phyloP scores from a whole-genome alignment of 1,140 invertebrate genomes.

The Drosophila virilis region DNA sequence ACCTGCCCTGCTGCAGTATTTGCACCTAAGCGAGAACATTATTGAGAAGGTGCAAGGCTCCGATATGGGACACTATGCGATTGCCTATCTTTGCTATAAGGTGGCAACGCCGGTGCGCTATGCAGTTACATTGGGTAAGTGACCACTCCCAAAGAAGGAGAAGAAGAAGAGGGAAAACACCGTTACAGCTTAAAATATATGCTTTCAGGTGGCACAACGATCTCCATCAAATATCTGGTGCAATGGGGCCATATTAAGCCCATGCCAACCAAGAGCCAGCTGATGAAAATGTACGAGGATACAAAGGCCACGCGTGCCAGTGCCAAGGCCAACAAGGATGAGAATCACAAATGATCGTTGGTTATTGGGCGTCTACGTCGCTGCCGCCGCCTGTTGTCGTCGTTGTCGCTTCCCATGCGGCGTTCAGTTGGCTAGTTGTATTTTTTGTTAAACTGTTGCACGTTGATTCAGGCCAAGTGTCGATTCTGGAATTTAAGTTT shows the following conservation, averaged over 20 bases:
- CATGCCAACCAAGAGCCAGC: conserved; percentile 85
- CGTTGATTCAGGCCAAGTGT: conserved; percentile 23
- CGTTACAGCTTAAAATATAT: background rate
- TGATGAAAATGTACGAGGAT: conserved; percentile 86
- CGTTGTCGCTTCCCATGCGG: conserved; percentile 35
- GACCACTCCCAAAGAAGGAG: background rate
- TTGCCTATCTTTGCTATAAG: conserved; percentile 96
- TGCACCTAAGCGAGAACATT: conserved; percentile 91
- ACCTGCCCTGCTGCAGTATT: conserved; percentile 89
- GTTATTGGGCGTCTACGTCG: conserved; percentile 5
- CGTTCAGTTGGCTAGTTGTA: conserved; percentile 58
- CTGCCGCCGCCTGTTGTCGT: conserved; percentile 19
- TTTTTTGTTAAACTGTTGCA: conserved; percentile 60
- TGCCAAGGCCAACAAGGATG: conserved; percentile 59
- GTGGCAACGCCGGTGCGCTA: conserved; percentile 95
- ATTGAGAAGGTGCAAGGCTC: conserved; percentile 90
- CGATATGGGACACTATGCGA: conserved; percentile 93
- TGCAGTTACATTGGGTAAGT: conserved; percentile 93
- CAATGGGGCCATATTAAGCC: conserved; percentile 88
- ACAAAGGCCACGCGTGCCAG: conserved; percentile 83
- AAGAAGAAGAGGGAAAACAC: too few relatives aligned
- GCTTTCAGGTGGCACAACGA: conserved; percentile 87
- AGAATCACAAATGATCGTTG: conserved; percentile 60
- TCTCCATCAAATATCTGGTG: conserved; percentile 88
- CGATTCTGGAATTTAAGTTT: conserved; percentile 44